Evolutionary conservation across 2,888 invertebrate genomes (phyloP), one percentile per base, ranked within the genome.

Genomic region (Athetis lepigone): DNA sequence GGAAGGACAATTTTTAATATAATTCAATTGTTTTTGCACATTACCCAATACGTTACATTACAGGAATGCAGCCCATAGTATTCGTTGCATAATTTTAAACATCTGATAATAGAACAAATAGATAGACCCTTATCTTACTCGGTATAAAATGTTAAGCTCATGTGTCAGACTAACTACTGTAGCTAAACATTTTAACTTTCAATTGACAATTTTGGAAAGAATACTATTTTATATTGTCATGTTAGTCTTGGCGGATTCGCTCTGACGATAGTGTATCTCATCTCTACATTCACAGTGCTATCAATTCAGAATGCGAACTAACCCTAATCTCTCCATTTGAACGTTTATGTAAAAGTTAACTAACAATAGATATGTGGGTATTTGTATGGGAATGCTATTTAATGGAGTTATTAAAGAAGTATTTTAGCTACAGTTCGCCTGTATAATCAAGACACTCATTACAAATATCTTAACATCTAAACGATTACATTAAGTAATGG

Each of bases 131-230:
- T 72, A 79, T 78, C 84, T 85, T 85, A 75, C 80, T 79, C 80
- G 82, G 86, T 92, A 90, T 82, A 91, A 92, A 90, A 90, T 83
- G 80, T 79, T 92, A 93, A 93, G 93, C 93, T 93, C 93, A 77
- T 83, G 82, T 85, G 83, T 86, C 86, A 83, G 81, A 87, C 88
- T 78, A 78, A 83, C 80, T 82, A 85, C 88, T 89, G 90, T 88
- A 90, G 89, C 90, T 87, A 85, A 85, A 79, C 55, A 55, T 51
- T 55, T 54, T 65, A 57, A 70, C 45, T 49, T 60, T 54, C 60
- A 80, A 69, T 65, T 70, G 81, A 64, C 75, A 77, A 63, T 69
- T 60, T 66, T 51, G 52, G 43, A 56, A 58, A 42, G 54, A 60
- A 64, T 56, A 47, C 51, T 54, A 40, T 55, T 52, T 60, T 50